Conservation (phyloP, 2,888 invertebrate species). For the Drosophila kokeensis region DNA sequence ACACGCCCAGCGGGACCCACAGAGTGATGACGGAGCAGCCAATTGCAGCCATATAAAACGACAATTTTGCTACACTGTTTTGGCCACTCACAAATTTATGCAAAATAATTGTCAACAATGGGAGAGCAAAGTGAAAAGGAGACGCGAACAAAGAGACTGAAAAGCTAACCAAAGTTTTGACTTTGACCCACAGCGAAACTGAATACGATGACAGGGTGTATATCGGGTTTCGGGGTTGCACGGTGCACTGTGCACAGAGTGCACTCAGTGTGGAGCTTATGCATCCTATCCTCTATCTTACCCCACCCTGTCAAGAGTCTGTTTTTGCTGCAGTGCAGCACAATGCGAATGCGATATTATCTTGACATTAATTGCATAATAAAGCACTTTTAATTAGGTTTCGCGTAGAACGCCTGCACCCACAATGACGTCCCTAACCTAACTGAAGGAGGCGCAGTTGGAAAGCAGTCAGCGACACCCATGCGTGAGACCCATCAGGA, state of each 20-base stretch:
- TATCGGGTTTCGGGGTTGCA: neutral
- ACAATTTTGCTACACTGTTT: constrained; percentile 62
- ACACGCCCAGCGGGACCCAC: constrained; percentile 16
- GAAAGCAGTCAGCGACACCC: constrained; percentile 6
- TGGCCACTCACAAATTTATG: constrained; percentile 61
- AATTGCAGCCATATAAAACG: constrained; percentile 53
- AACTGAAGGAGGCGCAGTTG: constrained; percentile 14
- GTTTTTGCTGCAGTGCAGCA: constrained; percentile 32
- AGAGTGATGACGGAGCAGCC: constrained; percentile 33
- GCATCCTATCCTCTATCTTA: neutral
- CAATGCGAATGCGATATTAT: constrained; percentile 71
- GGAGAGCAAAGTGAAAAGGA: constrained; percentile 10
- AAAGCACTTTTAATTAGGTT: constrained; percentile 80
- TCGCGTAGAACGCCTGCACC: constrained; percentile 37
- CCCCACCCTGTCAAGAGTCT: neutral
- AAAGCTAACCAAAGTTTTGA: constrained; percentile 16
- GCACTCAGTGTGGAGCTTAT: neutral
- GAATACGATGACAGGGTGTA: constrained; percentile 4
- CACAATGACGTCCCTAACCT: constrained; percentile 19
- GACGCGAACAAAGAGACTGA: constrained; percentile 7
- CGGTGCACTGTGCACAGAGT: neutral
- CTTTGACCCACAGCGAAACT: constrained; percentile 25
- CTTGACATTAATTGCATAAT: constrained; percentile 78
- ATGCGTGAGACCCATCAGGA: constrained; percentile 22
- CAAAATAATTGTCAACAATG: constrained; percentile 64